phyloP scores from a whole-genome alignment of 2,113 vertebrate genomes.

The Emydocephalus ijimae region DNA sequence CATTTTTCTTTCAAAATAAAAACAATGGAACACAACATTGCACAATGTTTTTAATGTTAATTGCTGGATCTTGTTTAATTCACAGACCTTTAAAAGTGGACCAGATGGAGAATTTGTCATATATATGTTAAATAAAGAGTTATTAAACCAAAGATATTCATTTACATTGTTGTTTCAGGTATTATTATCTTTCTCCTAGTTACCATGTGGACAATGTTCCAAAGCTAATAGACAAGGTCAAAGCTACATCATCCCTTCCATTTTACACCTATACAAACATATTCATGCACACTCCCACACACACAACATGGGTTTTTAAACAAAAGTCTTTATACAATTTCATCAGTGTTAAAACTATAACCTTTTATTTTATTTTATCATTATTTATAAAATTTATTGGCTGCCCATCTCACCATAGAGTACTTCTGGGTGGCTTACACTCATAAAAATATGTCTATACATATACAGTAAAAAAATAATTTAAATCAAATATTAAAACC shows the following conservation, averaged over 20 bases:
- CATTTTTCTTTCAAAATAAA: background rate
- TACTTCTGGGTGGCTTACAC: background rate
- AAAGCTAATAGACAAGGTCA: background rate
- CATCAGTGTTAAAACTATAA: background rate
- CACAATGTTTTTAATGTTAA: background rate
- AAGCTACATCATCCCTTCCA: background rate
- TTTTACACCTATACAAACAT: background rate
- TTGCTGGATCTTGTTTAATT: background rate
- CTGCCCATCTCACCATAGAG: background rate
- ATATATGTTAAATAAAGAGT: background rate
- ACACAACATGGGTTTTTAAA: background rate
- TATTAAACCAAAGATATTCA: background rate
- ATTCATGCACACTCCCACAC: background rate
- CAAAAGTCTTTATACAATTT: background rate
- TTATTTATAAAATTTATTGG: background rate
- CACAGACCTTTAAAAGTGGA: background rate
- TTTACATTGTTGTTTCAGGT: background rate
- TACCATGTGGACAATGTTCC: background rate
- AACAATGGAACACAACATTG: background rate
- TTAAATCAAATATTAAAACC: background rate
- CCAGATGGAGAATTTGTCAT: background rate
- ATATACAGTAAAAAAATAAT: background rate
- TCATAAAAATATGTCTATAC: background rate
- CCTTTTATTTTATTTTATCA: no score
- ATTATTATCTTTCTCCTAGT: background rate